Base-by-base conservation (phyloP, 2,113 vertebrate genomes). In the Fulica atra region DNA sequence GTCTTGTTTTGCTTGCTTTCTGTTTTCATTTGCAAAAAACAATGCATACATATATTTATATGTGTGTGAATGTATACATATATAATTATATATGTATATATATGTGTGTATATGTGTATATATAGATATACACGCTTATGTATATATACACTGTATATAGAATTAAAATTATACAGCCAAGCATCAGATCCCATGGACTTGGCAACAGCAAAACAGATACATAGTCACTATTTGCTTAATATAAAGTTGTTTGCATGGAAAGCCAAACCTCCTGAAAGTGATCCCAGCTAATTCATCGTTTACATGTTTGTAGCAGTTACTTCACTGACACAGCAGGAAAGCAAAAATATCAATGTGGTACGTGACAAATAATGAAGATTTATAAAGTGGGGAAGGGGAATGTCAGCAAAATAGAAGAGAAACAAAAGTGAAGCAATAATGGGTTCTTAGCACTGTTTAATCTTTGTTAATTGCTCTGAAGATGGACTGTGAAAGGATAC, bases 181-280 rank as follows among this genome's bases (percentile, higher is more conserved):
- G 99, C 99, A 99, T 99, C 99, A 98, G 96, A 98, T 98, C 98
- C 99, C 99, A 99, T 99, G 98, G 98, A 98, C 97, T 92, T 98
- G 96, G 77, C 77, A 82, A 36, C 68, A 85, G 70, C 38, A 92
- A 83, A 88, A 80, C 5, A 88, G 50, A 73, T 63, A 76, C 23
- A 11, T 38, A 60, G 16, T 91, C 26, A 29, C 50, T 92, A 70
- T 68, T 93, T 69, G 59, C 21, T 51, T 86, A 85, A 66, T 76
- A 74, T 86, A 81, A 97, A 96, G 63, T 60, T 65, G 61, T 91
- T 66, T 68, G 51, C 53, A 54, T 42, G 61, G 44, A 33, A 50
- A 90, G 40, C 11, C n/a, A 77, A 93, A 91, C n/a, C 59, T 78
- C 36, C 74, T 74, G 53, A 56, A 84, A 72, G 31, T n/a, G 31